Evolutionary conservation across 2,113 vertebrate species (phyloP).

Genomic region (Tricholaema leucomelas): DNA sequence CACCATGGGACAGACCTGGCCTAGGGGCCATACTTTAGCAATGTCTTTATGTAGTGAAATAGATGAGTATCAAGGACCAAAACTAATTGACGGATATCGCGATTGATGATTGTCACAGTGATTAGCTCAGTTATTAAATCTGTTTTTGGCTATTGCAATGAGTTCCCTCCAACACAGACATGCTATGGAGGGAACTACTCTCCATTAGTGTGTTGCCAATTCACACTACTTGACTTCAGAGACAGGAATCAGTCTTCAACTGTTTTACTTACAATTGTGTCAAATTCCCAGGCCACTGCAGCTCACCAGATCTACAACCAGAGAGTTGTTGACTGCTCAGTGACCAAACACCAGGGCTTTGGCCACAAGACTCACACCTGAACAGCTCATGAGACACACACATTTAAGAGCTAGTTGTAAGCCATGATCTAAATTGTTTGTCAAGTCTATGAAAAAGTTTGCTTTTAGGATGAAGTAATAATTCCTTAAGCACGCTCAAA

Average conservation of each 20-base stretch:
- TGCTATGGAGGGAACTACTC: neutral
- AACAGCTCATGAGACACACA: neutral
- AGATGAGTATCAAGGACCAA: neutral
- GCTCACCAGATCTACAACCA: neutral
- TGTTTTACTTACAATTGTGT: neutral
- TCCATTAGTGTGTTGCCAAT: neutral
- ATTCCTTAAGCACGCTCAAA: neutral
- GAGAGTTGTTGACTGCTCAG: neutral
- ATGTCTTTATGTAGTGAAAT: neutral
- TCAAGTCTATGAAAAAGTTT: neutral
- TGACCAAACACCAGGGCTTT: neutral
- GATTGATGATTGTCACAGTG: neutral
- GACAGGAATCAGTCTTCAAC: neutral
- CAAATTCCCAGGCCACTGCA: neutral
- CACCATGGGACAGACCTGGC: neutral
- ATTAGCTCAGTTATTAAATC: neutral
- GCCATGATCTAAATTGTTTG: neutral
- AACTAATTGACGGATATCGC: neutral
- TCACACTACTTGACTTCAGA: neutral
- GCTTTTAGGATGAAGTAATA: neutral
- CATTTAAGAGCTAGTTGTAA: neutral
- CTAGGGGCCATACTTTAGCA: neutral
- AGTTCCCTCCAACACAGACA: neutral
- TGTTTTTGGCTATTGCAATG: neutral
- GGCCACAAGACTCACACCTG: fast-evolving